Conservation (phyloP, 2,888 invertebrate genomes). For the Apomyelois bistriatella region DNA sequence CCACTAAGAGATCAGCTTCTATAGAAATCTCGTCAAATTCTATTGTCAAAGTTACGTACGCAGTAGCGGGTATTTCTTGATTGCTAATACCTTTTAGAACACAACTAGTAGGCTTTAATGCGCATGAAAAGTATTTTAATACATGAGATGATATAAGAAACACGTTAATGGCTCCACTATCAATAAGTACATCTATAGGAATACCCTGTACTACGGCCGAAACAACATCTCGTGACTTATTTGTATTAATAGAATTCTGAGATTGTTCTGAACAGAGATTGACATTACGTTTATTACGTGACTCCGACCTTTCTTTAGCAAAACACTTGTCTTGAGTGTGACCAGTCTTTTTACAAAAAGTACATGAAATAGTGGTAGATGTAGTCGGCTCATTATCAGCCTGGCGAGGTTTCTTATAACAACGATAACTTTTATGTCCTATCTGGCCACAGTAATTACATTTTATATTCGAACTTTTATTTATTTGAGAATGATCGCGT, state of each 20-base stretch:
- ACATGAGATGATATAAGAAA: neutral
- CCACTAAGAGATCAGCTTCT: conserved; percentile 21
- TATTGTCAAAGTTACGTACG: neutral
- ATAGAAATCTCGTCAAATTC: conserved; percentile 15
- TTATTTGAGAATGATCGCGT: neutral
- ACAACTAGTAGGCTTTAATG: neutral
- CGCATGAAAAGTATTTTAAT: neutral
- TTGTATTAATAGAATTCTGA: neutral
- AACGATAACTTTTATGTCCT: conserved; percentile 7
- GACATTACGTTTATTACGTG: conserved; percentile 17
- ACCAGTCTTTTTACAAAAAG: conserved; percentile 19
- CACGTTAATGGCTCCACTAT: conserved; percentile 13
- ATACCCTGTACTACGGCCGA: conserved; percentile 17
- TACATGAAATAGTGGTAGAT: conserved; percentile 5
- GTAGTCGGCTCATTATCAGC: neutral
- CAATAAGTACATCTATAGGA: conserved; percentile 21
- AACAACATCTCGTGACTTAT: neutral
- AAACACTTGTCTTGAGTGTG: neutral
- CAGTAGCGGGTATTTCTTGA: neutral
- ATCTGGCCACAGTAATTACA: conserved; percentile 11
- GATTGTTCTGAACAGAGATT: conserved; percentile 11
- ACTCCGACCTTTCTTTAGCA: conserved; percentile 14
- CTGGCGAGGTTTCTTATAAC: conserved; percentile 5
- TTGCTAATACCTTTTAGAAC: neutral
- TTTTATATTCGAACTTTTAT: neutral